Evolutionary conservation across 2,113 vertebrate genomes (phyloP).

Genomic region (Onychostruthus taczanowskii): DNA sequence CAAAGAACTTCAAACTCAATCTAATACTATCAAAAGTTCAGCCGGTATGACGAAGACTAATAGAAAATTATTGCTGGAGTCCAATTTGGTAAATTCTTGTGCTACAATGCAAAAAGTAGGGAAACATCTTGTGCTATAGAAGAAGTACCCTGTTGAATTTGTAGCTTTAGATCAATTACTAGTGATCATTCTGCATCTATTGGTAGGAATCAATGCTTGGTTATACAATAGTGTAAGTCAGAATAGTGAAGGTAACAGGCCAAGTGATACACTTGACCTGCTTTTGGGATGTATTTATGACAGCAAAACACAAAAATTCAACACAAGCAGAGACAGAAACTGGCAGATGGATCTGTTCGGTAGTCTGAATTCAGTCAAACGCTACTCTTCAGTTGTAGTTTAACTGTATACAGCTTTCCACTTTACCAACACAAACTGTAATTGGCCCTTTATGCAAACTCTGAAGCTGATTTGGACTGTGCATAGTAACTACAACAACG

Average conservation of each 20-base stretch:
- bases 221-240: slow-evolving; percentile 70
- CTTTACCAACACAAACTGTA: slow-evolving; percentile 39
- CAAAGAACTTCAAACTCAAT: slow-evolving; percentile 76
- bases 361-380: slow-evolving; percentile 59
- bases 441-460: slow-evolving; percentile 57
- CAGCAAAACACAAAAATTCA: slow-evolving; percentile 68
- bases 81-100: slow-evolving; percentile 81
- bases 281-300: slow-evolving; percentile 61
- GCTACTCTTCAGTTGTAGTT: slow-evolving; percentile 32
- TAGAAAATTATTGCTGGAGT: slow-evolving; percentile 84
- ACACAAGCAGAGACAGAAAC: slow-evolving; percentile 69
- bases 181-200: slow-evolving; percentile 70
- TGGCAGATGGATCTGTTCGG: slow-evolving; percentile 65
- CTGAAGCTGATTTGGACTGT: slow-evolving; percentile 59
- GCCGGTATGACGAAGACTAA: slow-evolving; percentile 76
- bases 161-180: slow-evolving; percentile 74
- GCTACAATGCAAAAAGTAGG: slow-evolving; percentile 76
- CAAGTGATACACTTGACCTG: slow-evolving; percentile 70
- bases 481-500: slow-evolving; percentile 75
- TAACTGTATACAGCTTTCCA: slow-evolving; percentile 21
- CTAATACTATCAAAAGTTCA: slow-evolving; percentile 79
- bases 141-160: slow-evolving; percentile 83
- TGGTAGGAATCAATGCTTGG: slow-evolving; percentile 74
- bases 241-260: slow-evolving; percentile 51
- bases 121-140: slow-evolving; percentile 81